Evolutionary conservation across 2,797 vertebrate genomes (phyloP).

Genomic region (Chaetodon trifasciatus): DNA sequence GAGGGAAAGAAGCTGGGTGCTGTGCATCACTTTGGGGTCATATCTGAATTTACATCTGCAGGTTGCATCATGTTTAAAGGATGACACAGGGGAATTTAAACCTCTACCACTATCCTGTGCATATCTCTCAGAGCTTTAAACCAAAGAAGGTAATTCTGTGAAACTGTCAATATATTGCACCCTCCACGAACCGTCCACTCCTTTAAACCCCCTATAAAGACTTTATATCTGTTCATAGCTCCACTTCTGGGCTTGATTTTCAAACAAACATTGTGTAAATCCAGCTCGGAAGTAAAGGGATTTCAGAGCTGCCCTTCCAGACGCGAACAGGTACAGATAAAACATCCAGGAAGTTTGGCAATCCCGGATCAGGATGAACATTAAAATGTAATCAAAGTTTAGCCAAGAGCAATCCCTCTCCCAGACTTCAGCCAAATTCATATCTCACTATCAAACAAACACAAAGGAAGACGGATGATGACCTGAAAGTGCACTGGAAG

Average conservation of each 20-base stretch:
- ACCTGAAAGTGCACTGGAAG: not conserved
- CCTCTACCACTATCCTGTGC: not conserved
- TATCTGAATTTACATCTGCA: conserved; percentile 2
- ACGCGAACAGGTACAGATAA: not conserved
- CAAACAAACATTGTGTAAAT: not conserved
- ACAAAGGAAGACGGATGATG: not conserved
- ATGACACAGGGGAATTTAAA: not conserved
- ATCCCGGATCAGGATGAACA: not conserved
- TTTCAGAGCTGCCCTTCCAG: not conserved
- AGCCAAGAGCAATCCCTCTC: not conserved
- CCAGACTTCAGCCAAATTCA: not conserved
- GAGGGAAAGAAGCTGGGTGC: not conserved
- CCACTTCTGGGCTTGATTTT: conserved; percentile 8
- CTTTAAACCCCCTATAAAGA: not conserved
- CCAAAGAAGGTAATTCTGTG: not conserved
- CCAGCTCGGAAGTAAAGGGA: not conserved
- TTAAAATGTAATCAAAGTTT: not conserved
- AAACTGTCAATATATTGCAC: not conserved
- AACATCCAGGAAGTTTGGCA: not conserved
- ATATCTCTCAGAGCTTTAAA: not conserved
- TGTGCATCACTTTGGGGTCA: not conserved
- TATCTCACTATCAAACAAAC: not conserved
- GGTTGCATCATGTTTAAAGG: not conserved
- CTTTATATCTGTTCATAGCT: not conserved
- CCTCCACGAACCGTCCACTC: not conserved